A percentile compares a stretch with the other conserved stretches of the same genome.
Evolutionary conservation across 2,888 invertebrate genomes (phyloP).

Genomic region (Anorthoa munda): DNA sequence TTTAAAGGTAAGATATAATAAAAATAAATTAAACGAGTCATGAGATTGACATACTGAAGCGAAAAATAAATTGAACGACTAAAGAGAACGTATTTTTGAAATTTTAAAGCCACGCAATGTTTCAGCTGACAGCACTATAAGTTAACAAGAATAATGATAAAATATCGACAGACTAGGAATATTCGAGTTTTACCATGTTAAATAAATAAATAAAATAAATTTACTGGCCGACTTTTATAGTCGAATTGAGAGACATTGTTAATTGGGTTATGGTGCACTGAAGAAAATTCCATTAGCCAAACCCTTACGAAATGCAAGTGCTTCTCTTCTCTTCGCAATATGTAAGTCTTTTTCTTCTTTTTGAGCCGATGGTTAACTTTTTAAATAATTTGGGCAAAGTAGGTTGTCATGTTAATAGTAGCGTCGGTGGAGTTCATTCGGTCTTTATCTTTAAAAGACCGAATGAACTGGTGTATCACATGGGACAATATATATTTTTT

Average conservation of each 20-base stretch:
- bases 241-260: not conserved
- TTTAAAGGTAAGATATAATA: slow-evolving; percentile 18
- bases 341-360: no score
- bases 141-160: slow-evolving; percentile 31
- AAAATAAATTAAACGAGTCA: slow-evolving; percentile 24
- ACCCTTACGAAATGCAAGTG: no score
- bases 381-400: no score
- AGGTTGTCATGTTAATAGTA: no score
- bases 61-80: slow-evolving; percentile 43
- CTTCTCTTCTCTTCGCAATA: no score
- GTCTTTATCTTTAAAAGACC: no score
- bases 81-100: slow-evolving; percentile 17
- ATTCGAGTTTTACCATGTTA: slow-evolving; percentile 14
- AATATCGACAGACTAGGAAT: slow-evolving; percentile 19
- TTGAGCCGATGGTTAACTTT: no score
- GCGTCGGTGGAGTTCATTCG: no score
- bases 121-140: slow-evolving; percentile 30
- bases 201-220: no score
- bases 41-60: slow-evolving; percentile 24
- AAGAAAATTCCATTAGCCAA: no score
- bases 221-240: not conserved
- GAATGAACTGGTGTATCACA: no score
- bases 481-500: no score
- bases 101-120: slow-evolving; percentile 29
- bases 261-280: not conserved